Evolutionary conservation across 2,797 vertebrate genomes (phyloP).

Genomic region (Chelon labrosus): DNA sequence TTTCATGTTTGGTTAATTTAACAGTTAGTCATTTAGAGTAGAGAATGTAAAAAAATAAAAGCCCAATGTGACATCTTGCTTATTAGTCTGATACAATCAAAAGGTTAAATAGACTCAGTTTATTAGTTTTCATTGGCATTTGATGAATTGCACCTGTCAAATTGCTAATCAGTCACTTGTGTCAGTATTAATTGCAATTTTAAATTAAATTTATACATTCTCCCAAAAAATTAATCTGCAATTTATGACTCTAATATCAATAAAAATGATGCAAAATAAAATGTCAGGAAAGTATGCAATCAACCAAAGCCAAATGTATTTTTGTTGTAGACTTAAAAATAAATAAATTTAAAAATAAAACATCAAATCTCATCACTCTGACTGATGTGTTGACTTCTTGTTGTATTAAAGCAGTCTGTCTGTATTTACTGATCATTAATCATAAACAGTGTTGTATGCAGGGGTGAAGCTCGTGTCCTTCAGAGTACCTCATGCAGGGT

Average conservation of each 20-base stretch:
- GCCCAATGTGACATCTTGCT: background rate
- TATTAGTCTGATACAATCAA: background rate
- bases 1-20: conserved; percentile 8
- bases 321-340: no score
- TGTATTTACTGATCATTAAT: background rate
- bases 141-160: background rate
- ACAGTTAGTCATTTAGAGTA: conserved; percentile 5
- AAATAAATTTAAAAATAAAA: background rate
- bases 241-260: no score
- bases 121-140: background rate
- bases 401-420: background rate
- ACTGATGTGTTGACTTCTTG: background rate
- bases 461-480: background rate
- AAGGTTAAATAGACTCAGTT: background rate
- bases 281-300: no score
- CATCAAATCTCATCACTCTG: background rate
- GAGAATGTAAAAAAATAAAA: background rate
- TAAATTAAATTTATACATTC: no score
- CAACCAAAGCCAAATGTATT: no score
- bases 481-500: conserved; percentile 1
- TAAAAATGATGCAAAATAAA: no score
- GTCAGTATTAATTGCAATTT: no score
- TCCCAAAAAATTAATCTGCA: no score
- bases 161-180: no score
- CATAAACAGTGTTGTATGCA: background rate